Evolutionary conservation across 2,797 vertebrate species (phyloP), one percentile per base, ranked within the genome.

Genomic region (Enteromius afrohamiltoni): DNA sequence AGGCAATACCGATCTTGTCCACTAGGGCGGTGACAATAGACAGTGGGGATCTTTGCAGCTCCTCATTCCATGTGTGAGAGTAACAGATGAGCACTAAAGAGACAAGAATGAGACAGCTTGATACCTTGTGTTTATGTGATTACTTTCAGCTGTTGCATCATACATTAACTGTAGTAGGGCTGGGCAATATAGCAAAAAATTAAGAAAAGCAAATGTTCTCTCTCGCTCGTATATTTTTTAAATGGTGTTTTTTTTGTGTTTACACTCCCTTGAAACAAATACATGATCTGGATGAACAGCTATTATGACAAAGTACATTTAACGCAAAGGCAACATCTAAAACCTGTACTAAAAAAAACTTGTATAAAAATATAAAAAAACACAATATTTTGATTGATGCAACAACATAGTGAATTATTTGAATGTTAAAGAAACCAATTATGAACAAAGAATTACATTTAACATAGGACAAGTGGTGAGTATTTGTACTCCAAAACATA

Each of bases 1-100:
- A 26, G 1, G 0, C 76, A 93, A 92, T 94, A 99, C 98, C 97
- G 77, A 99, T 99, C 90, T 97, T 98, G 92, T 99, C 98, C 90
- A 99, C 98, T 89, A 98, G 92, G 58, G 98, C 98, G 8, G 98
- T 99, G 93, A 99, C 98, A 74, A 99, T 98, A 8, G 98, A 98
- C 89, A 99, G 92, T 55, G 97, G 98, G 68, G 97, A 98, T 82
- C 84, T 96, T 64, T 92, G 90, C 86, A 93, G 87, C 0, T 70
- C 88, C 1, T 93, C 82, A 83, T 95, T 94, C 85, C 94, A 96
- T 82, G 95, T 97, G 89, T 99, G 98, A 80, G 95, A 98, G 91
- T 99, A 99, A 84, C 97, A 96, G 92, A 99, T 96, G 86, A 99
- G 96, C 89, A 99, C 98, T 99, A 91, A 86, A 79, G 92, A 91